phyloP scores from a whole-genome alignment of 2,888 invertebrate species.

The Tetranychus truncatus region DNA sequence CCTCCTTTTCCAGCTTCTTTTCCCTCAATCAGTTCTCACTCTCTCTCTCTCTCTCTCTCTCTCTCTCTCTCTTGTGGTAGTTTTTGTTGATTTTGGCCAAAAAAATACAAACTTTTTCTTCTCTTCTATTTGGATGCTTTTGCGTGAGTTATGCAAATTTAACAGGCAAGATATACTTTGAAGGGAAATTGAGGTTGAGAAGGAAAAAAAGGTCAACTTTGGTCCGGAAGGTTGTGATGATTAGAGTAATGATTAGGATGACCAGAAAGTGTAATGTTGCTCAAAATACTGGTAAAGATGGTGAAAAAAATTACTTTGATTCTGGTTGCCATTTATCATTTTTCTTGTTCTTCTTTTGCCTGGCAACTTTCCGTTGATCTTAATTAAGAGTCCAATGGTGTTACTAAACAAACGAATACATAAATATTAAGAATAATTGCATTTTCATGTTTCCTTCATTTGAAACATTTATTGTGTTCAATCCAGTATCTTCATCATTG shows the following conservation, averaged over 20 bases:
- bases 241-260: neutral
- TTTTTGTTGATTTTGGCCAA: neutral
- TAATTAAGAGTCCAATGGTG: constrained; percentile 1
- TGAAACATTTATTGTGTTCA: neutral
- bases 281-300: neutral
- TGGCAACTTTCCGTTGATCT: neutral
- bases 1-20: too few relatives aligned
- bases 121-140: too few relatives aligned
- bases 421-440: neutral
- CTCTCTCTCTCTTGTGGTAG: neutral
- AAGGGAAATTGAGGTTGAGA: neutral
- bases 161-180: neutral
- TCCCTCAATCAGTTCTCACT: neutral
- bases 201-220: too few relatives aligned
- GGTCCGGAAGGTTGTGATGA: too few relatives aligned
- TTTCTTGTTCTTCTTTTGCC: neutral
- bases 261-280: neutral
- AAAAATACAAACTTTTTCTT: neutral
- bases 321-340: neutral
- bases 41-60: neutral
- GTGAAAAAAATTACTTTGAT: neutral
- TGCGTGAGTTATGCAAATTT: too few relatives aligned
- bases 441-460: neutral
- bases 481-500: neutral
- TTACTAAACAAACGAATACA: neutral